Evolutionary conservation across 2,888 invertebrate species (phyloP), one percentile per base, ranked within the genome.

Genomic region (Lepidochitona cinerea): DNA sequence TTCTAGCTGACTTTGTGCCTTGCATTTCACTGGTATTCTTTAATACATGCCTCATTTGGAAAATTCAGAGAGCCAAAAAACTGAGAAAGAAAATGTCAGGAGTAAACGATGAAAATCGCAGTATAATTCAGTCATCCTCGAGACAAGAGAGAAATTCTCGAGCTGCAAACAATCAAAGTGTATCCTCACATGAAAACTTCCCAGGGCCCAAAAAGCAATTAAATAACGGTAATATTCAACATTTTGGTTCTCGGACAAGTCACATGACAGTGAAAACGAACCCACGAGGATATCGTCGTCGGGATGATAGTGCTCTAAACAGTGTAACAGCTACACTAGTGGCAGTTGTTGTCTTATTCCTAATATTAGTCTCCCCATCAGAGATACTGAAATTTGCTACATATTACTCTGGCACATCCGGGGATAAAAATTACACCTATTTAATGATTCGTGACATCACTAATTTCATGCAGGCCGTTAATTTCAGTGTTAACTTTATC

Each of bases 401-500:
- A 66, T 75, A 73, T 52, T 83, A 83, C 71, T 71, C 79, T 32
- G 64, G 59, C 6, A 41, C 72, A 3, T 52, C 64, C 26, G 32
- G 49, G 23, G 33, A 36, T 18, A 70, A 79, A 59, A 29, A 71
- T 23, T 49, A 69, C 66, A 77, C 37, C 3, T 37, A 68, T 26
- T n/a, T 49, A 9, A 75, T 81, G 14, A 77, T 81, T 14, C 64
- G 59, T 12, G 68, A 75, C 37, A 81, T 88, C 18, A 87, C 88
- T 35, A 89, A 89, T 72, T 83, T 88, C 76, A 84, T 89, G 84
- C 86, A 88, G 75, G 85, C 86, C 0, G 77, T 86, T 37, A 89
- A 89, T 71, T 89, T 89, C 72, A 85, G 85, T 6, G 80, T 97
- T 74, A 98, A 97, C 91, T 98, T 98, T 88, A 94, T 97, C 75